These are phyloP conservation scores for Cyanistes caeruleus DNA, from an alignment of 2,113 vertebrate genomes.

Conservation along the genomic window DNA sequence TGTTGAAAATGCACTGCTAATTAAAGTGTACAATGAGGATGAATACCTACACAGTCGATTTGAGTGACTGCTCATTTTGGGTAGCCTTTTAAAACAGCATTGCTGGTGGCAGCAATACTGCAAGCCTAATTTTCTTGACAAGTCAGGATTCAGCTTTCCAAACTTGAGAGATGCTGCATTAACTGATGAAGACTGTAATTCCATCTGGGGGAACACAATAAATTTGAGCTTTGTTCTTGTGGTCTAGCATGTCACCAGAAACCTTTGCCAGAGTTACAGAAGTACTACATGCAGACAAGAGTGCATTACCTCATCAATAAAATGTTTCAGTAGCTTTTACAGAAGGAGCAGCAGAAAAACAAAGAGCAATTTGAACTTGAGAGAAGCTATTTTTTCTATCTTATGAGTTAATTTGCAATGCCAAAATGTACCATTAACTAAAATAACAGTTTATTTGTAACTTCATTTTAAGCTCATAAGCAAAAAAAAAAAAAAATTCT, in stretches of 20 bases:
- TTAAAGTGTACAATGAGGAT: neutral
- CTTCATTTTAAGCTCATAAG: neutral
- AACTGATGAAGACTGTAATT: constrained; percentile 61
- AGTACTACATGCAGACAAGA: neutral
- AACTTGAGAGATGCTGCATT: neutral
- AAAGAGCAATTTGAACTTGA: neutral
- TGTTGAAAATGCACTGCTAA: neutral
- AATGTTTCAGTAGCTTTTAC: neutral
- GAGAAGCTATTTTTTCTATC: neutral
- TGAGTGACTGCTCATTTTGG: neutral
- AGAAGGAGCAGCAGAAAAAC: constrained; percentile 3
- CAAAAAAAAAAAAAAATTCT: neutral
- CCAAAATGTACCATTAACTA: neutral
- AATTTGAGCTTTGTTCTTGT: constrained; percentile 11
- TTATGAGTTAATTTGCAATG: neutral
- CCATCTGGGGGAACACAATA: neutral
- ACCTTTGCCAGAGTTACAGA: neutral
- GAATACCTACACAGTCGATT: neutral
- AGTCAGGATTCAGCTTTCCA: constrained; percentile 8
- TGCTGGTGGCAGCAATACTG: neutral
- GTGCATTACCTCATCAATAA: neutral
- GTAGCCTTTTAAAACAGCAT: neutral
- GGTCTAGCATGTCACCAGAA: constrained; percentile 23
- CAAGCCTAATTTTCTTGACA: neutral
- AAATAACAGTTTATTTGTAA: neutral